Evolutionary conservation across 2,113 vertebrate species (phyloP).

Genomic region (Crotophaga sulcirostris): DNA sequence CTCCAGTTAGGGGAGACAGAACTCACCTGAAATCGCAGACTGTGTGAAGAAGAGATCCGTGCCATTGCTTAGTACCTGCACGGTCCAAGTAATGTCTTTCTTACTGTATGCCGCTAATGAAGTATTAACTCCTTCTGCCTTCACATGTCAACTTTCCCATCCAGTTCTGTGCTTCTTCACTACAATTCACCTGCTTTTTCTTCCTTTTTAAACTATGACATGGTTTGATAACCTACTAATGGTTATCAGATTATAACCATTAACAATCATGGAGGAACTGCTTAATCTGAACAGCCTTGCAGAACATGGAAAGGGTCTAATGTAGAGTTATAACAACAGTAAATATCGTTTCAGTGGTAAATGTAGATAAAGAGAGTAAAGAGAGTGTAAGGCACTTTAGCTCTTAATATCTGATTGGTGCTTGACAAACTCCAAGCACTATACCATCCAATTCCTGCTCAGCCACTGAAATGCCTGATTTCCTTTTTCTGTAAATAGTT

Average conservation of each 20-base stretch:
- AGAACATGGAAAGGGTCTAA: background rate
- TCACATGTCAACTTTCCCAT: background rate
- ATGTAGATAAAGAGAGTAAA: background rate
- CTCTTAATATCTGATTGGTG: background rate
- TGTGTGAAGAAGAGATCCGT: background rate
- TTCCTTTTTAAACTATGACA: background rate
- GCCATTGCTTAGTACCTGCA: background rate
- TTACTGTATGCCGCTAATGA: rapidly evolving
- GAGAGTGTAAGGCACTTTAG: background rate
- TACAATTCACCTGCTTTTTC: background rate
- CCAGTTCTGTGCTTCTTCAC: background rate
- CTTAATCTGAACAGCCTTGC: background rate
- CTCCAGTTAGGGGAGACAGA: background rate
- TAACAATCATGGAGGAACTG: background rate
- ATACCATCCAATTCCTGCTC: background rate
- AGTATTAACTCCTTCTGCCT: background rate
- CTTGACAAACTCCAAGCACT: background rate
- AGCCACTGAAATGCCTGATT: background rate
- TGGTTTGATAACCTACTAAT: background rate
- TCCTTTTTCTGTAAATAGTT: background rate
- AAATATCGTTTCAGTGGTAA: background rate
- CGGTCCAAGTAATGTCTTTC: background rate
- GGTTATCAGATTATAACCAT: background rate
- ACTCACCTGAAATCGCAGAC: background rate
- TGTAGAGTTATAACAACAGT: background rate